Base-by-base conservation (phyloP, 37 sponge, comb jelly and placozoan genomes). In the Theonella swinhoei region DNA sequence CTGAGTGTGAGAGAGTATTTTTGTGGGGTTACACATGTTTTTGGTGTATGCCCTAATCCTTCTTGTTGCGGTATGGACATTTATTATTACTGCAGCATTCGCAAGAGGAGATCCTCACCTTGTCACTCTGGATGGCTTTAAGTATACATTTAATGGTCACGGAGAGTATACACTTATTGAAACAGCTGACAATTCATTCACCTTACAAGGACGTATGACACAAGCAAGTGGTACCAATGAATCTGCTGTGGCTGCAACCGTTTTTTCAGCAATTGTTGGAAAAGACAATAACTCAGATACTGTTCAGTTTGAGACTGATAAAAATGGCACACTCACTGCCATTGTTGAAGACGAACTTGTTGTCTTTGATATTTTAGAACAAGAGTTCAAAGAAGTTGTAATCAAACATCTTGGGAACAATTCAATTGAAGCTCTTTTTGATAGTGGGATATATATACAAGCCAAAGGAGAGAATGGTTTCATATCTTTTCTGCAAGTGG, bases 101-200 rank as follows among this genome's bases (percentile, higher is more conserved):
- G 30, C 64, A 7, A 70, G n/a, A 41, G 89, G 89, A 31, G 89
- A 89, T 77, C 89, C 89, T 42, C 89, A 89, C 39, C 32, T 89
- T 31, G 40, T 83, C 4, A 83, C 89, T 28, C 78, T 83, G 33
- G 89, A 89, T 79, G 89, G 89, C 23, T 59, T 78, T 33, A 33
- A 83, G 74, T 89, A 89, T 79, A 89, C 89, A 23, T 89, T 89
- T 60, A 89, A 89, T 83, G 89, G 89, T 2, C 77, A 79, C 28
- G 89, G 89, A 78, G 89, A 89, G 61, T 89, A 43, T 60, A 79
- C 60, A 11, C 61, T 89, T 30, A 78, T 83, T 66, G 73, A 78
- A 32, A 83, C 80, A 23, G 34, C 7, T 0, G 79, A 83, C 29
- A 68, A 71, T 39, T 42, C 17, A 1, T 82, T 88, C 73, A 77